phyloP scores from a whole-genome alignment of 2,113 vertebrate genomes.

The Esox niger region DNA sequence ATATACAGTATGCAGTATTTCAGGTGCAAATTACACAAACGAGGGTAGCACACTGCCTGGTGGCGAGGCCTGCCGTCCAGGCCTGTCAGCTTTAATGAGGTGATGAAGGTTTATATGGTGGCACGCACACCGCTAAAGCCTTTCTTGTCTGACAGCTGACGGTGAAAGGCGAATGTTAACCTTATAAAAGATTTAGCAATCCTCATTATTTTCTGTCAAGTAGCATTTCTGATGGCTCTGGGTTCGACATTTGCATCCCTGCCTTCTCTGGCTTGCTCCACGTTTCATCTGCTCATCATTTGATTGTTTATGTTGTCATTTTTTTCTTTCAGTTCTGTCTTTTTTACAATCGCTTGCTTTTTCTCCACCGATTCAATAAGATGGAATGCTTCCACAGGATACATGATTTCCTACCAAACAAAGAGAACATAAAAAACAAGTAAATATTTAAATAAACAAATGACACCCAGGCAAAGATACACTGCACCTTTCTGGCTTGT shows the following conservation, averaged over 20 bases:
- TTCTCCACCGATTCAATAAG: too few species aligned
- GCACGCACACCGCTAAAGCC: conserved; percentile 76
- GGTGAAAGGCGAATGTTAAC: conserved; percentile 82
- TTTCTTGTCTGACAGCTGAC: conserved; percentile 93
- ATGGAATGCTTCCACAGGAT: too few species aligned
- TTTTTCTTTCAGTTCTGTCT: conserved; percentile 33
- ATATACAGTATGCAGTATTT: too few species aligned
- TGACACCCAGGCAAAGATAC: neutral
- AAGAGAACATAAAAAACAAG: conserved; percentile 20
- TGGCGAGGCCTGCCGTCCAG: conserved; percentile 61
- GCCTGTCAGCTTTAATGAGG: conserved; percentile 89
- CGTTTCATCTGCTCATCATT: conserved; percentile 25
- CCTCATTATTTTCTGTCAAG: conserved; percentile 81
- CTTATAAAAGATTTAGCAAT: conserved; percentile 94
- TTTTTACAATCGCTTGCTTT: conserved; percentile 11
- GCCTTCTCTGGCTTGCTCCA: conserved; percentile 3
- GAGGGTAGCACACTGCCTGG: conserved; percentile 25
- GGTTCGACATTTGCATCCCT: too few species aligned
- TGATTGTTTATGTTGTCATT: conserved; percentile 40
- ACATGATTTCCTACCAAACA: neutral
- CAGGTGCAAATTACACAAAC: too few species aligned
- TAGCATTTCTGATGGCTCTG: too few species aligned
- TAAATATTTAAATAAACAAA: conserved; percentile 33
- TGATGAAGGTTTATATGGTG: conserved; percentile 78
- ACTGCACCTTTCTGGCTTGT: too few species aligned